Base-by-base conservation (phyloP, 2,113 vertebrate species). In the Pangasianodon gigas region DNA sequence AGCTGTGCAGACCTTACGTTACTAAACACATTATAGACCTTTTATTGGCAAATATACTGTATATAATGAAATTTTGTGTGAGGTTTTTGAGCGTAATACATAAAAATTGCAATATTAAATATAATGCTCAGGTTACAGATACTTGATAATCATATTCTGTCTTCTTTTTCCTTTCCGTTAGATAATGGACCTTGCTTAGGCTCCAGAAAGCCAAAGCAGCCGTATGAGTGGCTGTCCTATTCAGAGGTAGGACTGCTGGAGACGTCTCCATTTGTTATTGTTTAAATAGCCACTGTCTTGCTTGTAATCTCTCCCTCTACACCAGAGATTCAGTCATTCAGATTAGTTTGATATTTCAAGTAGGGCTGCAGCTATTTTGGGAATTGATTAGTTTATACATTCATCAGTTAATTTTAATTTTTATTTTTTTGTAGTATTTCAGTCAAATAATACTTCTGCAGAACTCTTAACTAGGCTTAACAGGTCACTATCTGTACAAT, bases 151-250 rank as follows among this genome's bases (percentile, higher is more conserved):
- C 6, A 41, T 87, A 6, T 87, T 26, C 32, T 79, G 8, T 90
- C 6, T 44, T 51, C 16, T 84, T 26, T 46, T 69, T 65, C 90
- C 0, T 0, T 87, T 89, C 91, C 2, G 0, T 4, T 71, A 99
- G 98, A 96, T 93, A 95, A 99, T 0, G 98, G 98, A 37, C 97
- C 97, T 1, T 98, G 97, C 89, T 93, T 99, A 85, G 98, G 98
- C 88, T 94, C 95, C 92, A 97, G 98, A 92, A 98, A 98, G 93
- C 97, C 97, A 67, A 96, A 98, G 89, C 96, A 98, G 89, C 96
- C 97, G 0, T 99, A 99, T 81, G 96, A 98, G 84, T 99, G 98
- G 98, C 95, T 98, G 86, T 96, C 97, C 32, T 99, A 98, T 90
- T 96, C 95, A 91, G 96, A 98, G 95, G 98, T 99, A 91, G 94